A percentile compares a stretch with the other conserved stretches of the same genome.
These are phyloP conservation scores for Sardinella longiceps DNA, from an alignment of 2,797 vertebrate species.

Conservation along the genomic window DNA sequence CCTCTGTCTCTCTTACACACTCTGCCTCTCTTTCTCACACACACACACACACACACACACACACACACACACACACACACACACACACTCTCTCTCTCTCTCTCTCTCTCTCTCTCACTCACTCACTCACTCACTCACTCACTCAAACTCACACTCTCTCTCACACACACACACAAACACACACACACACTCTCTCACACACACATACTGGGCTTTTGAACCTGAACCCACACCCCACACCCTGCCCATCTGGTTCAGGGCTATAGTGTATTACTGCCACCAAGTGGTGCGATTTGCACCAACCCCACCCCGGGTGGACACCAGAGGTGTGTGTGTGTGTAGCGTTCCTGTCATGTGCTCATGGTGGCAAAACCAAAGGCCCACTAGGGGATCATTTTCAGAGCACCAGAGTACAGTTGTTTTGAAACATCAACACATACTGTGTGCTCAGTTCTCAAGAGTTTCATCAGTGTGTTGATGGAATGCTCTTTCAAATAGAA, in stretches of 20 bases:
- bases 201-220: not conserved
- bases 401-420: not conserved
- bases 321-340: not conserved
- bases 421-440: not conserved
- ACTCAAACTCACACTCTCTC: too few relatives aligned
- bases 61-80: too few relatives aligned
- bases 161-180: too few relatives aligned
- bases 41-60: too few relatives aligned
- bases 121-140: constrained; percentile 6
- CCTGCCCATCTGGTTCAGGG: not conserved
- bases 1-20: constrained; percentile 25
- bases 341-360: not conserved
- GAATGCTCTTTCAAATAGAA: not conserved
- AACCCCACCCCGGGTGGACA: not conserved
- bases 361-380: not conserved
- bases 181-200: too few relatives aligned
- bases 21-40: not conserved
- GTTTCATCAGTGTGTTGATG: not conserved
- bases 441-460: not conserved
- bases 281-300: constrained; percentile 41
- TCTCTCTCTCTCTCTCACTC: constrained; percentile 29
- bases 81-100: constrained; percentile 1
- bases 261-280: constrained; percentile 54
- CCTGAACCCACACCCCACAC: not conserved
- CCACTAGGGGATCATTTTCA: not conserved